Percentiles rank a stretch among this genome's conserved stretches.
Conservation (phyloP, 2,113 vertebrate genomes). For the Microcebus tavaratra region DNA sequence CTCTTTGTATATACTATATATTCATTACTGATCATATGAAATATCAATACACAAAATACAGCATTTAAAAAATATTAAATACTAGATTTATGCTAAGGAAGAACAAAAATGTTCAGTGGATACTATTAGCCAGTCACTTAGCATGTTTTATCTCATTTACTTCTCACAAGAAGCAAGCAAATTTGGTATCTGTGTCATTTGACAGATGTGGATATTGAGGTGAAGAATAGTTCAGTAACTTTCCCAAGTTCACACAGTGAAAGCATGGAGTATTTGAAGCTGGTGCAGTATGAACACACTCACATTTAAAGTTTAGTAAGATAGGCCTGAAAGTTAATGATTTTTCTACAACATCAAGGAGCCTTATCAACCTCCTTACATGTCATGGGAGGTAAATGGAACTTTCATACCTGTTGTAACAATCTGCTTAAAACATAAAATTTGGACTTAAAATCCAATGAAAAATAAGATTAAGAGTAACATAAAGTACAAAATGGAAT, state of each 20-base stretch:
- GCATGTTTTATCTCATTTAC: background rate
- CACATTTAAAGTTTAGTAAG: background rate
- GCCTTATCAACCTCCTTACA: background rate
- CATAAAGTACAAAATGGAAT: background rate
- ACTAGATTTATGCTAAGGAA: background rate
- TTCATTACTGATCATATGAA: background rate
- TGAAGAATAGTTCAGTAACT: background rate
- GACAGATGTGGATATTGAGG: background rate
- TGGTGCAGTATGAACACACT: background rate
- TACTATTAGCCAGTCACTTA: background rate
- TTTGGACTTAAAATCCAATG: background rate
- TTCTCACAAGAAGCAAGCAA: background rate
- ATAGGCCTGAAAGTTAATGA: background rate
- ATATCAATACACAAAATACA: background rate
- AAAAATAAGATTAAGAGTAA: background rate
- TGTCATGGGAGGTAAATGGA: background rate
- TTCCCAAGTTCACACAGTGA: background rate
- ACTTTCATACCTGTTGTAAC: background rate
- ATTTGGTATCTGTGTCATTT: background rate
- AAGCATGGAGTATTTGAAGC: background rate
- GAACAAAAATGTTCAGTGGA: background rate
- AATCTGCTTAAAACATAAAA: background rate
- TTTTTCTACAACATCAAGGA: background rate
- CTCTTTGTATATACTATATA: background rate
- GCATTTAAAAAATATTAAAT: background rate